Evolutionary conservation across 2,888 invertebrate species (phyloP).

Genomic region (Stenoptilia bipunctidactyla): DNA sequence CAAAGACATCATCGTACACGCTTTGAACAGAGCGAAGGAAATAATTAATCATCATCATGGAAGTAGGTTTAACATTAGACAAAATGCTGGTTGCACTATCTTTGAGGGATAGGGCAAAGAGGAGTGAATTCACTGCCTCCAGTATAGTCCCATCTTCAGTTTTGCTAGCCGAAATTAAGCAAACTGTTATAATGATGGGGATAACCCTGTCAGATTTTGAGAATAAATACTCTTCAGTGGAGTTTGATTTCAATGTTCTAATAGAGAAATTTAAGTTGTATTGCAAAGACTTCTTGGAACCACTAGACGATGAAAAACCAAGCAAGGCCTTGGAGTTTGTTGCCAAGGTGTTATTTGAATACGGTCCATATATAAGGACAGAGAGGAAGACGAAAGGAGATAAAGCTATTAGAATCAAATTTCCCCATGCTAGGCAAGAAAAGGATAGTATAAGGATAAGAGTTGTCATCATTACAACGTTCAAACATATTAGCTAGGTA

Average conservation of each 20-base stretch:
- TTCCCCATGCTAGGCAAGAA: neutral
- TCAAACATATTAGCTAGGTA: constrained; percentile 2
- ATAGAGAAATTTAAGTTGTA: neutral
- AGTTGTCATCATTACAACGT: neutral
- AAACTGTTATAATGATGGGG: neutral
- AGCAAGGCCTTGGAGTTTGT: neutral
- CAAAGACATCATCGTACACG: too few relatives aligned
- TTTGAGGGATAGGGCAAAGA: too few relatives aligned
- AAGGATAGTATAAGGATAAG: neutral
- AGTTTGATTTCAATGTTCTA: neutral
- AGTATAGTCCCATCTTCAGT: too few relatives aligned
- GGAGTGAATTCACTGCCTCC: too few relatives aligned
- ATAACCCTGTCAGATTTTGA: neutral
- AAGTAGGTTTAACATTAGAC: too few relatives aligned
- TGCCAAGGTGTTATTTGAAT: constrained; percentile 2
- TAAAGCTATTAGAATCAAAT: constrained; percentile 3
- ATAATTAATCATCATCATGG: too few relatives aligned
- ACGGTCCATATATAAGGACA: neutral
- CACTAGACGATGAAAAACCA: neutral
- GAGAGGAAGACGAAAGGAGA: constrained; percentile 4
- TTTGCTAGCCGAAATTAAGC: neutral
- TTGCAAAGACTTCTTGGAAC: neutral
- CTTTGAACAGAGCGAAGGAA: too few relatives aligned
- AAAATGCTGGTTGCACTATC: too few relatives aligned
- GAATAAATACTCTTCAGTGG: neutral